Conservation (phyloP, 2,888 invertebrate genomes). For the Philereme vetulata region DNA sequence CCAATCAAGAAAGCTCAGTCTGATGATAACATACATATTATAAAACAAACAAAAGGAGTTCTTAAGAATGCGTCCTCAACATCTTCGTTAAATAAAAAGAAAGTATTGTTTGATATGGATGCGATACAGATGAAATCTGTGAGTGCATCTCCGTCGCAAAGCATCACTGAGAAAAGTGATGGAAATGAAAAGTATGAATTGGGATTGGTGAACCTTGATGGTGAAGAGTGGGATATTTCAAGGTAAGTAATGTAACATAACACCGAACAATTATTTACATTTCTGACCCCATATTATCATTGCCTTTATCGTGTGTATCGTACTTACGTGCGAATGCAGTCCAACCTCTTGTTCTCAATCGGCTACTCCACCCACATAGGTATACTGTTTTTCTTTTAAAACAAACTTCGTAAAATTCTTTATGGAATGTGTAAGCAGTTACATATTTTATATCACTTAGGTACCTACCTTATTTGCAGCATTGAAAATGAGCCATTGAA, state of each 20-base stretch:
- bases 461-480: conserved; percentile 56
- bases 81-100: conserved; percentile 84
- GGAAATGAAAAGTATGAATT: conserved; percentile 67
- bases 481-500: conserved; percentile 73
- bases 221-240: conserved; percentile 81
- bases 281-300: no score
- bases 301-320: no score
- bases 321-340: no score
- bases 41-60: conserved; percentile 80
- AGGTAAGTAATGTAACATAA: conserved; percentile 58
- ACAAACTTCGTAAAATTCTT: no score
- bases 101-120: conserved; percentile 86
- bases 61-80: conserved; percentile 83
- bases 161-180: conserved; percentile 70
- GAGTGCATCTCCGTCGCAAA: conserved; percentile 80
- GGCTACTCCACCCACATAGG: no score
- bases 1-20: conserved; percentile 53
- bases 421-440: no score
- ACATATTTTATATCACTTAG: background rate
- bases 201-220: conserved; percentile 70
- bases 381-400: no score
- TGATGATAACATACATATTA: conserved; percentile 53
- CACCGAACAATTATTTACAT: no score
- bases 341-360: no score
- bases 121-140: conserved; percentile 81